Conservation (phyloP, 2,797 vertebrate genomes). For the Pipistrellus kuhlii region DNA sequence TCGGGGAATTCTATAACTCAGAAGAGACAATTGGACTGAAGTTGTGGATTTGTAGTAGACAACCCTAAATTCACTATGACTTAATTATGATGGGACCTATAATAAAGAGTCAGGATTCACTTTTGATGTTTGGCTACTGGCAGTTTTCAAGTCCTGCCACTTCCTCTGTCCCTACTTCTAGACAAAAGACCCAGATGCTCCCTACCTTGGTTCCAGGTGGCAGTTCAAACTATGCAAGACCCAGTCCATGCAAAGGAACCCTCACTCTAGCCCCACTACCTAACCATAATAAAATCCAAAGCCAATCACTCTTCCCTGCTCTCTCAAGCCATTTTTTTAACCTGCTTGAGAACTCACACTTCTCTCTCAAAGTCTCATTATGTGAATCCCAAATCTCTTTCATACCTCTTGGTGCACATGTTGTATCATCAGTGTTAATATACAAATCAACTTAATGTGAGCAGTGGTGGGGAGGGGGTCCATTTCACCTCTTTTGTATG, state of each 20-base stretch:
- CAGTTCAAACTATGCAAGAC: background rate
- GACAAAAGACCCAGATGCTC: slow-evolving; percentile 3
- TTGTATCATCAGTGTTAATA: background rate
- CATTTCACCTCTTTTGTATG: background rate
- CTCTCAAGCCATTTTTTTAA: slow-evolving; percentile 11
- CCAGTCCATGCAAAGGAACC: background rate
- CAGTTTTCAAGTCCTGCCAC: slow-evolving; percentile 14
- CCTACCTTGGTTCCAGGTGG: background rate
- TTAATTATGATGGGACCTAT: slow-evolving; percentile 38
- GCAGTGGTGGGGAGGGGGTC: background rate
- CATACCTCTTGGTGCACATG: background rate
- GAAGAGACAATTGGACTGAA: slow-evolving; percentile 15
- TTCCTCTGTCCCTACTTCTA: background rate
- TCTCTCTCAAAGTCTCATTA: slow-evolving; percentile 17
- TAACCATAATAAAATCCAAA: slow-evolving; percentile 21
- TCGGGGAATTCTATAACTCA: slow-evolving; percentile 41
- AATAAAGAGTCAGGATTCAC: background rate
- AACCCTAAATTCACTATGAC: slow-evolving; percentile 33
- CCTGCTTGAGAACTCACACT: background rate
- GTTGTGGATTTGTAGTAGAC: background rate
- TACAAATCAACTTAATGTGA: slow-evolving; percentile 13
- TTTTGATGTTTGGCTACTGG: slow-evolving; percentile 33
- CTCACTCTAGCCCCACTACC: background rate
- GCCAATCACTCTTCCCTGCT: background rate
- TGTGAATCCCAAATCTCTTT: slow-evolving; percentile 48